Base-by-base conservation (phyloP, 1,140 invertebrate species). In the Tetramorium alpestre region DNA sequence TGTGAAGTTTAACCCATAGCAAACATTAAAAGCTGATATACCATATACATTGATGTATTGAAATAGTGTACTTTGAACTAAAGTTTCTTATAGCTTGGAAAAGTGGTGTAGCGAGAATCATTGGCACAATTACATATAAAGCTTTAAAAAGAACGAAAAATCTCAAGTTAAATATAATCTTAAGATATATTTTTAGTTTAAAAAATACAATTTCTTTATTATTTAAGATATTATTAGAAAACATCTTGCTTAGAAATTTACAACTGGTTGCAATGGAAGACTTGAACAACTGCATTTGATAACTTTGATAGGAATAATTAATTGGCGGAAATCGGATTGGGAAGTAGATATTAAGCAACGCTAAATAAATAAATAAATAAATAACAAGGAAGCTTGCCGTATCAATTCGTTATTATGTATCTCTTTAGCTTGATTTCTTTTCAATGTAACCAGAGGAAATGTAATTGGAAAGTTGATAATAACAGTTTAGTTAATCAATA, bases 391-490 rank as follows among this genome's bases (percentile, higher is more conserved):
- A 51, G 10, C 0, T 33, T 2, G 25, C 6, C 22, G 7, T 33
- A 25, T 67, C 33, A 8, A 70, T 70, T 47, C 10, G 28, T 33
- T 28, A 38, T 65, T 25, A 18, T 58, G 1, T 8, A 2, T 58
- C 16, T 38, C 51, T 75, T 60, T 11, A 64, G 38, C 13, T 18
- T 41, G 3, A 25, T 76, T 58, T 58, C 13, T 38, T 76, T 25
- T 33, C 33, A 56, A 18, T 76, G 5, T 22, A 75, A 41, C 8
- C 18, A 33, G 33, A 33, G 33, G 33, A 33, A 33, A 33, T 33
- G 33, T 4, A 3, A 77, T 77, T 41, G 25, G 41, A 58, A 77
- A 77, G 41, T 28, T 38, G 28, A 80, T 28, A 18, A 54, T 77
- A 28, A 60, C 25, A 64, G 2, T 76, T 60, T 25, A 76, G 56